phyloP scores from a whole-genome alignment of 1,140 invertebrate species.

The Atta texana region DNA sequence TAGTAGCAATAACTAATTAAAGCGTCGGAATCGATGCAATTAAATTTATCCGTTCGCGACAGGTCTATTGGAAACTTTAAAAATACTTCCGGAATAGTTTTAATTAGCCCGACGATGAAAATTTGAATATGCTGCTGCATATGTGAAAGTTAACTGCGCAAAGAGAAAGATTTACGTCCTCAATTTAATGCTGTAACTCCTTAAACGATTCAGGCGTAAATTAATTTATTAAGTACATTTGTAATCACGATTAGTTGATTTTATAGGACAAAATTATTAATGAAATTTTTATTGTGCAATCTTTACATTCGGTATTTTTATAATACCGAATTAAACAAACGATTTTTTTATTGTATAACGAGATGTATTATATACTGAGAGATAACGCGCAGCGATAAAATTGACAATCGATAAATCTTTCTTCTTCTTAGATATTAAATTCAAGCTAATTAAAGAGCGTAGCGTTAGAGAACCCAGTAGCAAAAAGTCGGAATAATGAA shows the following conservation, averaged over 20 bases:
- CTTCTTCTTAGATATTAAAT: slow-evolving; percentile 5
- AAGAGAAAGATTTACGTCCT: slow-evolving; percentile 46
- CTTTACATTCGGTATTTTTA: neutral
- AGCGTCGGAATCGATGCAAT: neutral
- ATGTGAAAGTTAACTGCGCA: neutral
- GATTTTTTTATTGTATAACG: neutral
- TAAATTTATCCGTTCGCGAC: neutral
- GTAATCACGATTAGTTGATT: neutral
- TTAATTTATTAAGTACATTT: slow-evolving; percentile 1
- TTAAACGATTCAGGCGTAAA: neutral
- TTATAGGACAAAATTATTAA: neutral
- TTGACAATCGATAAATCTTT: slow-evolving; percentile 43
- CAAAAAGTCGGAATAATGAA: slow-evolving; percentile 9
- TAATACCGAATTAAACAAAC: neutral
- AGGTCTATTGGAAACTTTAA: neutral
- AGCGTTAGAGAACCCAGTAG: slow-evolving; percentile 33
- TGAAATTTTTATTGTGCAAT: neutral
- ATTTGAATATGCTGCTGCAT: slow-evolving; percentile 21
- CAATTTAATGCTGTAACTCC: slow-evolving; percentile 5
- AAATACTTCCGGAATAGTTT: neutral
- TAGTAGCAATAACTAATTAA: neutral
- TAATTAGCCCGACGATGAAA: slow-evolving; percentile 9
- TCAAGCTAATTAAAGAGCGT: slow-evolving; percentile 22
- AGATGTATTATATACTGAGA: neutral
- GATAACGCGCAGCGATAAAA: neutral